A percentile compares a stretch with the other conserved stretches of the same genome.
phyloP scores from a whole-genome alignment of 2,113 vertebrate genomes.

The Fregata magnificens region DNA sequence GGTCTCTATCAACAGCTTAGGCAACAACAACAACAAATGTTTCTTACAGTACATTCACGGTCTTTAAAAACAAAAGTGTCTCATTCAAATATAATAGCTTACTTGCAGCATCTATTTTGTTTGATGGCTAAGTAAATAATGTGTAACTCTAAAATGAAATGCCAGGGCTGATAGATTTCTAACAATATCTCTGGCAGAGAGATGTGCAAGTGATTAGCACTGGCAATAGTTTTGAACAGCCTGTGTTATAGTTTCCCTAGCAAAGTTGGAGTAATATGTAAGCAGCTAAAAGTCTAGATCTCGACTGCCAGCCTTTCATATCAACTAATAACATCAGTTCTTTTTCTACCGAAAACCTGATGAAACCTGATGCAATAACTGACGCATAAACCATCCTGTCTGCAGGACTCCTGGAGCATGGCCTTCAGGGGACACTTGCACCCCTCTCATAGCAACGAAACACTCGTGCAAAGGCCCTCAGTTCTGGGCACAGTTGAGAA shows the following conservation, averaged over 20 bases:
- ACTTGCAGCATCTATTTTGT: not conserved
- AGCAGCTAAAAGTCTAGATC: not conserved
- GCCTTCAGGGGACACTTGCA: rapidly evolving
- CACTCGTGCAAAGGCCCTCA: rapidly evolving
- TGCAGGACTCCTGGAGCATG: not conserved
- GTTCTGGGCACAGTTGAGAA: not conserved
- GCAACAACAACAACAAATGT: not conserved
- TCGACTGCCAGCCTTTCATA: not conserved
- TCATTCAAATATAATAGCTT: not conserved
- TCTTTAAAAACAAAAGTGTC: not conserved
- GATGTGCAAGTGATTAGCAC: not conserved
- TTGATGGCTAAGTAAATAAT: not conserved
- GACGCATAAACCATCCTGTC: not conserved
- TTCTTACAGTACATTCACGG: not conserved
- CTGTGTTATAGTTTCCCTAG: not conserved
- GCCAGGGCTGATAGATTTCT: not conserved
- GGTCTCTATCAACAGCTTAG: not conserved
- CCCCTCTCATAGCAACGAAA: not conserved
- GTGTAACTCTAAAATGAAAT: not conserved
- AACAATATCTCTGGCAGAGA: not conserved
- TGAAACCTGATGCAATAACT: not conserved
- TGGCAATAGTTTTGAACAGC: not conserved
- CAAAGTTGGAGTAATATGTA: not conserved
- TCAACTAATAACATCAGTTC: not conserved
- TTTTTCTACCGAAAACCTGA: not conserved